phyloP scores from a whole-genome alignment of 2,888 invertebrate species.

The Ophion slaviceki region DNA sequence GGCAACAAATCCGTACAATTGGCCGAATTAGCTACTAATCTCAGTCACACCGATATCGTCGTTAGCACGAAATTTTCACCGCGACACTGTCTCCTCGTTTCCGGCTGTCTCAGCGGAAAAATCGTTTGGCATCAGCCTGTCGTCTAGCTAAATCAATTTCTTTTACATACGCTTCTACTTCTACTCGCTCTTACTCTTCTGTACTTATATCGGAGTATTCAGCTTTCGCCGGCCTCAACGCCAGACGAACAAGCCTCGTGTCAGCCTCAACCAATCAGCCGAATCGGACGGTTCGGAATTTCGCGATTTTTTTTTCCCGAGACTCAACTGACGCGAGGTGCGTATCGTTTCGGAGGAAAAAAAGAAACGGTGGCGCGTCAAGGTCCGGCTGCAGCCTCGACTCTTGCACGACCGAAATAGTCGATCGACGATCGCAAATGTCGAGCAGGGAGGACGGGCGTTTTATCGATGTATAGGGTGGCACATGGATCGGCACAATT shows the following conservation, averaged over 20 bases:
- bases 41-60: slow-evolving; percentile 93
- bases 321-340: no score
- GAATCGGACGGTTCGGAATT: no score
- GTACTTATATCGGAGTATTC: slow-evolving; percentile 20
- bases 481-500: no score
- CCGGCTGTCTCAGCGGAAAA: slow-evolving; percentile 95
- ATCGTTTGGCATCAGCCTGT: slow-evolving; percentile 95
- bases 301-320: no score
- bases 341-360: not conserved
- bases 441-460: no score
- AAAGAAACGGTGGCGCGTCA: not conserved
- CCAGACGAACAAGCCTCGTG: not conserved
- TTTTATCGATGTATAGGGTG: no score
- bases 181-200: not conserved
- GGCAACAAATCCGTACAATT: slow-evolving; percentile 84
- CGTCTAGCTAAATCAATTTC: slow-evolving; percentile 73
- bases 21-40: slow-evolving; percentile 88
- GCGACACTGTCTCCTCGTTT: slow-evolving; percentile 92
- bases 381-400: not conserved
- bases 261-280: not conserved
- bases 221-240: not conserved
- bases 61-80: slow-evolving; percentile 96
- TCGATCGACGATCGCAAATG: no score
- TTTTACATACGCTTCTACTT: not conserved
- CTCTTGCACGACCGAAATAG: no score